Base-by-base conservation (phyloP, 1,140 invertebrate species). In the Heliconius melpomene region DNA sequence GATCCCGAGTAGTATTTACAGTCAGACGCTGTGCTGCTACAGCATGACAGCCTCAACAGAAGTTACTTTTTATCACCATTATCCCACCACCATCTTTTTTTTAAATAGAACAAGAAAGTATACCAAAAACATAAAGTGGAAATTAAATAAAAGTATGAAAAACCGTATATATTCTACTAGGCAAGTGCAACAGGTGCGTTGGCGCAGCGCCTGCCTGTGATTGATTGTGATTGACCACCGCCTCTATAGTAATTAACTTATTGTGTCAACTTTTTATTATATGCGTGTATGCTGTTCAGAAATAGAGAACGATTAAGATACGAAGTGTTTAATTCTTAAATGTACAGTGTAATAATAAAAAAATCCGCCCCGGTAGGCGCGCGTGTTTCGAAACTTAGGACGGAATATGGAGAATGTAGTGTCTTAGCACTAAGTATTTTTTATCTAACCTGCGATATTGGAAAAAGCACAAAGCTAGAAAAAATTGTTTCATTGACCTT, bases 171-270 rank as follows among this genome's bases (percentile, higher is more conserved):
- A 66, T 20, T 18, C 32, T 20, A 52, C 18, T 52, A 66, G 57
- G 52, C 23, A 13, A 29, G 7, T 18, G 38, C 2, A 50, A 54
- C 82, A 83, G 79, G 60, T 83, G 82, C 50, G 50, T 29, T 82
- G 81, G 81, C 79, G 54, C 26, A 11, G 20, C 71, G 79, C 79
- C 82, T 70, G 73, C 38, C 16, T 16, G 26, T 79, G 77, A 82
- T 82, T 70, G 36, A 75, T 71, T 18, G 20, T 76, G 74, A 76
- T 80, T 72, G 74, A 75, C 74, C 38, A 70, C 57, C 52, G 54
- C 29, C 46, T 16, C 9, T 18, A 29, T 40, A 66, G 50, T 76
- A 72, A 80, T 80, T 77, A 80, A 66, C 57, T 32, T 73, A 80
- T 80, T 80, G 79, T 80, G n/a, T 73, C 46, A 5, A 66, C 26